Evolutionary conservation across 35 echinoderm and acorn worm genomes (phyloP), one percentile per base, ranked within the genome.

Genomic region (Ptychodera flava): DNA sequence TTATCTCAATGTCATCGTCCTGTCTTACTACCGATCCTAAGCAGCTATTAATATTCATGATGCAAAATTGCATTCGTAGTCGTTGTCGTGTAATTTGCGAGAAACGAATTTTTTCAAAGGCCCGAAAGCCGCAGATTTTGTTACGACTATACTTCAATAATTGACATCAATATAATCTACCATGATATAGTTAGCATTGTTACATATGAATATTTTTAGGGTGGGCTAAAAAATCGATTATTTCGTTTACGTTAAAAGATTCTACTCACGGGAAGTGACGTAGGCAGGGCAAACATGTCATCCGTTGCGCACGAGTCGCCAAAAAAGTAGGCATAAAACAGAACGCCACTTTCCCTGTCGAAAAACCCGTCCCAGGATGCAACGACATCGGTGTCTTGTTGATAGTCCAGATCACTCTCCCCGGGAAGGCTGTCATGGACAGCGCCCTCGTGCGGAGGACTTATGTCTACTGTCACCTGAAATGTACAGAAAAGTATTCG

Each of bases 261-360:
- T 64, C 6, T 64, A 64, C 45, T 64, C 45, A 64, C 45, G 22
- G 45, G 45, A 12, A 12, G 45, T 22, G 22, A 12, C 22, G 45
- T 64, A 22, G 45, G 45, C 22, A 64, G 22, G 22, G 6, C 22
- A 22, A 64, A 64, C 45, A 64, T 22, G 22, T 64, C 45, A 22
- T 64, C 45, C 6, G 6, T 64, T 22, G 22, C 22, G 37, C 87
- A 88, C 2, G 36, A 29, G 1, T 27, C 35, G 30, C 36, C 36
- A 88, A 82, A 89, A 83, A 83, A 0, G 76, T 90, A 90, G 27
- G 83, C 33, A 36, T 90, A 90, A 33, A 85, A 90, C 36, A 79
- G 80, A 30, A 90, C 36, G 15, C 89, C 89, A 85, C 89, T 90
- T 38, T 90, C 89, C 35, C 31, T 85, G 82, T 90, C 88, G 64